Conservation (phyloP, 2,113 vertebrate species). For the Numenius arquata region DNA sequence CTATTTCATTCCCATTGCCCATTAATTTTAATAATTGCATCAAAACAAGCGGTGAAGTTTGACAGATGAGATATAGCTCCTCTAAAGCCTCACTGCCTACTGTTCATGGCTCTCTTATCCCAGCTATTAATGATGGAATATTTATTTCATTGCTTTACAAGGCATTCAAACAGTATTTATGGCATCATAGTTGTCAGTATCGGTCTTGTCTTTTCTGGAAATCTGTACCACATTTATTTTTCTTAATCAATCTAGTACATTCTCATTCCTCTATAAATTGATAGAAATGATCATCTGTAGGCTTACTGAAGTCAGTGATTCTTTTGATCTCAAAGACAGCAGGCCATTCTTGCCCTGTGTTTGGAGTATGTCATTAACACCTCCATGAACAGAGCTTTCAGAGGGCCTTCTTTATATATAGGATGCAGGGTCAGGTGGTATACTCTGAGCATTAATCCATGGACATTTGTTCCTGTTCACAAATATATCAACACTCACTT, state of each 20-base stretch:
- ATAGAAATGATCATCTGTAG: background rate
- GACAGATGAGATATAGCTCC: constrained; percentile 2
- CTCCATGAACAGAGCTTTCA: background rate
- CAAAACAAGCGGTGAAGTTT: constrained; percentile 33
- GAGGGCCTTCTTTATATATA: background rate
- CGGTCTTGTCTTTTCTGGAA: background rate
- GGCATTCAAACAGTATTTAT: background rate
- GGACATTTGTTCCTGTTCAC: background rate
- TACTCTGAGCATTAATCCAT: background rate
- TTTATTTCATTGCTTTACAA: constrained; percentile 15
- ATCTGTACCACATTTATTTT: background rate
- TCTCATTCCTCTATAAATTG: background rate
- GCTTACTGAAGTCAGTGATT: background rate
- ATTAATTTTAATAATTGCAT: constrained; percentile 40
- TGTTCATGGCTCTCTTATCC: background rate
- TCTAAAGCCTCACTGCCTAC: background rate
- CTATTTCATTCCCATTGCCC: background rate
- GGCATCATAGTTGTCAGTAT: background rate
- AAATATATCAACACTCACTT: background rate
- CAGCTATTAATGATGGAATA: background rate
- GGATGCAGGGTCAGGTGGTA: background rate
- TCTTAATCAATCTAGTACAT: background rate
- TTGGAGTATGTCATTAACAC: background rate
- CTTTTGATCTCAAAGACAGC: background rate
- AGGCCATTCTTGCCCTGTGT: background rate